Conservation (phyloP, 2,888 invertebrate genomes). For the Polydrusus cervinus region DNA sequence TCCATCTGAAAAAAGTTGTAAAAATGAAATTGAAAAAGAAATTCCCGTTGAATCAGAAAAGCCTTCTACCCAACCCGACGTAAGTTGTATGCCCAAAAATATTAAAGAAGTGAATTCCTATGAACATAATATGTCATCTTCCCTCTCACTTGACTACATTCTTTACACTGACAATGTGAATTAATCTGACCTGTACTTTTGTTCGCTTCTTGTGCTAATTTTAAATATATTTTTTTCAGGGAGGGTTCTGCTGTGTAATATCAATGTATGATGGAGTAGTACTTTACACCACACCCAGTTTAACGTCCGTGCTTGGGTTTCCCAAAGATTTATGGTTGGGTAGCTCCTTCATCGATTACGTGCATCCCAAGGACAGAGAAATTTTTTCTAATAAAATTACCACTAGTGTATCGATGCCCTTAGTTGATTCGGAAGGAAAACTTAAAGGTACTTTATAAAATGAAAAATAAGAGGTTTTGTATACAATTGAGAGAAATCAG, state of each 20-base stretch:
- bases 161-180: too few species aligned
- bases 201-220: neutral
- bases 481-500: too few species aligned
- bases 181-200: too few species aligned
- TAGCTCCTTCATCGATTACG: conserved; percentile 89
- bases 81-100: conserved; percentile 47
- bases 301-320: conserved; percentile 83
- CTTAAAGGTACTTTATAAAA: conserved; percentile 61
- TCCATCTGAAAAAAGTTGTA: conserved; percentile 26
- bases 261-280: conserved; percentile 90
- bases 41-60: conserved; percentile 54
- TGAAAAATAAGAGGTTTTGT: too few species aligned
- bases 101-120: too few species aligned
- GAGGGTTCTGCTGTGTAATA: conserved; percentile 85
- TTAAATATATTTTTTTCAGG: conserved; percentile 70
- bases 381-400: conserved; percentile 86
- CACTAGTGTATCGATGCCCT: conserved; percentile 77
- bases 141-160: too few species aligned
- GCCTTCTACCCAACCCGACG: conserved; percentile 61
- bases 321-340: conserved; percentile 90
- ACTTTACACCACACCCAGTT: conserved; percentile 81
- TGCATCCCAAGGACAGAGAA: conserved; percentile 84
- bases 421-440: conserved; percentile 72
- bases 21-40: conserved; percentile 48
- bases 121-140: too few species aligned